These are phyloP conservation scores for Schizaphis graminum DNA, from an alignment of 2,888 invertebrate genomes.

Conservation along the genomic window DNA sequence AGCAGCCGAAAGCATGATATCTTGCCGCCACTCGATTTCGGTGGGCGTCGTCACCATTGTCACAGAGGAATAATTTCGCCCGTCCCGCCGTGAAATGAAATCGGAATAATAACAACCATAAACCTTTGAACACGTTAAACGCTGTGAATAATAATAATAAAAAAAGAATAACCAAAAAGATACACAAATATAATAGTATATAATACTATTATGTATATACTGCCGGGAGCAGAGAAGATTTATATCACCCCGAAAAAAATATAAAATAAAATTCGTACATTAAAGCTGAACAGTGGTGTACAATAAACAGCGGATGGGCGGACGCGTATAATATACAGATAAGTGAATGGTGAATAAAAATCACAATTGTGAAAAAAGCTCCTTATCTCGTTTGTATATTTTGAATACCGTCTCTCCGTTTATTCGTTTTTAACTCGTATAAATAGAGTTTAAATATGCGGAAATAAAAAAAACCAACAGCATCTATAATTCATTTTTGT, in stretches of 20 bases:
- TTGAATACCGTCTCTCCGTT: background rate
- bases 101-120: background rate
- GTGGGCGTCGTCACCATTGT: slow-evolving; percentile 36
- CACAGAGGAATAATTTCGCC: background rate
- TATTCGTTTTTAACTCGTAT: slow-evolving; percentile 1
- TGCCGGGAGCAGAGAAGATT: background rate
- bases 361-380: slow-evolving; percentile 1
- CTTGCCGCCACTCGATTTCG: slow-evolving; percentile 8
- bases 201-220: background rate
- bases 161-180: background rate
- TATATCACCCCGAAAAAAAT: background rate
- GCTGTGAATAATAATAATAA: background rate
- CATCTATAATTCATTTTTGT: background rate
- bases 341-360: slow-evolving; percentile 12
- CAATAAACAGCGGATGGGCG: background rate
- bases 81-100: background rate
- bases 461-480: background rate
- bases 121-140: slow-evolving; percentile 2
- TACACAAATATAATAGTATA: background rate
- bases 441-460: background rate
- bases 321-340: background rate
- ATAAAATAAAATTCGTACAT: slow-evolving; percentile 8
- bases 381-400: background rate
- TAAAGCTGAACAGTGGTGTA: background rate
- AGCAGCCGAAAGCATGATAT: background rate